Conservation (phyloP, 2,888 invertebrate species). For the Drosophila suboccidentalis region DNA sequence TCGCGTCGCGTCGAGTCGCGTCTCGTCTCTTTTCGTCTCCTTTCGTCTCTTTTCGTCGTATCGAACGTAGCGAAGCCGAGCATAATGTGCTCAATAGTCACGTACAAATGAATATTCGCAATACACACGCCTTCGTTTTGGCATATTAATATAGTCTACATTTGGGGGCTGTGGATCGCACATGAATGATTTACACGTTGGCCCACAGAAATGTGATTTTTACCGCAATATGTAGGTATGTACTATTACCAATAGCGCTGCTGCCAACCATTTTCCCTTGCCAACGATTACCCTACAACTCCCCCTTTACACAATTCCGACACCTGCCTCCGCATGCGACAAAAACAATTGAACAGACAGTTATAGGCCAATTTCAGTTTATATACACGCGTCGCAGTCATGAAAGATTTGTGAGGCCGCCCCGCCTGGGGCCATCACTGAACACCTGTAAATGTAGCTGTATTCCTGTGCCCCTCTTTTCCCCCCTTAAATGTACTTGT, state of each 20-base stretch:
- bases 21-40: slow-evolving; percentile 13
- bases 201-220: slow-evolving; percentile 77
- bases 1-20: slow-evolving; percentile 29
- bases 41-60: slow-evolving; percentile 1
- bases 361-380: slow-evolving; percentile 80
- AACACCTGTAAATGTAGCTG: slow-evolving; percentile 53
- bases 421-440: slow-evolving; percentile 28
- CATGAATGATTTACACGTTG: slow-evolving; percentile 78
- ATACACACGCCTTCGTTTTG: slow-evolving; percentile 74
- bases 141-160: slow-evolving; percentile 80
- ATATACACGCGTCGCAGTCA: slow-evolving; percentile 76
- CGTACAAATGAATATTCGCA: slow-evolving; percentile 81
- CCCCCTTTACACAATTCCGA: background rate
- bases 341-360: slow-evolving; percentile 81
- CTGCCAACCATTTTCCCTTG: background rate
- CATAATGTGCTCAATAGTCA: slow-evolving; percentile 79
- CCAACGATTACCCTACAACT: background rate
- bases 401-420: slow-evolving; percentile 74
- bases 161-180: slow-evolving; percentile 58
- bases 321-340: slow-evolving; percentile 44
- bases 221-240: slow-evolving; percentile 77
- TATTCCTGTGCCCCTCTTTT: slow-evolving; percentile 14
- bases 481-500: slow-evolving; percentile 15
- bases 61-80: slow-evolving; percentile 45
- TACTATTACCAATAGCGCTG: slow-evolving; percentile 27